Evolutionary conservation across 2,113 vertebrate species (phyloP).

Genomic region (Macrotis lagotis): DNA sequence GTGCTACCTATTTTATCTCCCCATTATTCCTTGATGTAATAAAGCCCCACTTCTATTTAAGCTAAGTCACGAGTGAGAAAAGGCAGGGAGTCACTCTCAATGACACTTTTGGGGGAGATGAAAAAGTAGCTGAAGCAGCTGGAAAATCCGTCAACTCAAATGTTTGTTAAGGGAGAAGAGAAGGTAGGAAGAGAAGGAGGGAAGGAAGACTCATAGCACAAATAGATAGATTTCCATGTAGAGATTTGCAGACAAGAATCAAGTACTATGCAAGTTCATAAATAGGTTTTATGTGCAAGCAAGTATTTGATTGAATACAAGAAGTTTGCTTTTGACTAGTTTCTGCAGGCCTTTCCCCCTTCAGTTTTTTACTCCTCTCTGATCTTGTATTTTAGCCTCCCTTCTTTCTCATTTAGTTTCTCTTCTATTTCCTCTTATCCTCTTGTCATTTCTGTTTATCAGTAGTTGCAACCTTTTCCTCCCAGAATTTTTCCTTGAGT

Average conservation of each 20-base stretch:
- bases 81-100: not conserved
- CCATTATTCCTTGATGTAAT: not conserved
- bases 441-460: not conserved
- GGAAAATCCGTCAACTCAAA: not conserved
- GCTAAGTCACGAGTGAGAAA: not conserved
- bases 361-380: not conserved
- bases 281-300: accelerated
- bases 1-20: not conserved
- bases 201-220: not conserved
- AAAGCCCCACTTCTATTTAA: not conserved
- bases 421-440: not conserved
- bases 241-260: not conserved
- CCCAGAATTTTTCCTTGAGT: not conserved
- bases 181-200: no score
- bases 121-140: not conserved
- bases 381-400: conserved; percentile 5
- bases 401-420: not conserved
- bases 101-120: not conserved
- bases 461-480: not conserved
- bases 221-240: not conserved
- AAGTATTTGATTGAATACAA: not conserved
- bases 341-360: not conserved
- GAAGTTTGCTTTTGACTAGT: not conserved
- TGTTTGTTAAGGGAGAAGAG: not conserved
- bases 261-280: not conserved